Evolutionary conservation across 2,888 invertebrate genomes (phyloP).

Genomic region (Epicampocera succincta): DNA sequence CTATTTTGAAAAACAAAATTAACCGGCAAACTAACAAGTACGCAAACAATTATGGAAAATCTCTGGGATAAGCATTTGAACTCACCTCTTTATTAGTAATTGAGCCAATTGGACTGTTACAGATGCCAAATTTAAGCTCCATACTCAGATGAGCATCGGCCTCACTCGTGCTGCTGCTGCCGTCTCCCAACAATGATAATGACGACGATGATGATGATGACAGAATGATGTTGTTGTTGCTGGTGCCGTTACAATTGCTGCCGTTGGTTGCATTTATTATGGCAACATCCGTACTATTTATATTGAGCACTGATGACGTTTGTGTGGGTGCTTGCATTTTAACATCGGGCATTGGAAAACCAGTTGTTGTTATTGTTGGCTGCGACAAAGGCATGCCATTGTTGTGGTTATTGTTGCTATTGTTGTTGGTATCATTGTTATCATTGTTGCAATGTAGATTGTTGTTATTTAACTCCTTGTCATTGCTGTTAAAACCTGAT

Average conservation of each 20-base stretch:
- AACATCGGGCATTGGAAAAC: conserved; percentile 60
- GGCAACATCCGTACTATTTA: conserved; percentile 46
- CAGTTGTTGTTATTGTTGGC: conserved; percentile 43
- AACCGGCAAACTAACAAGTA: background rate
- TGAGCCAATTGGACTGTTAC: conserved; percentile 76
- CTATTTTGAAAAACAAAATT: background rate
- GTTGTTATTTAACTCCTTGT: conserved; percentile 65
- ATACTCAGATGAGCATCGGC: conserved; percentile 76
- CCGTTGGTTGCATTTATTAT: conserved; percentile 58
- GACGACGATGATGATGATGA: conserved; percentile 55
- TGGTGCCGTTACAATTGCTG: conserved; percentile 50
- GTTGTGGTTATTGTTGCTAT: conserved; percentile 71
- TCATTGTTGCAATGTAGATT: conserved; percentile 51
- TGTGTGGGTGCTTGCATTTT: conserved; percentile 53
- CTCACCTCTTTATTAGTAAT: conserved; percentile 78
- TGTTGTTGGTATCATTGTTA: conserved; percentile 62
- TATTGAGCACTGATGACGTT: conserved; percentile 52
- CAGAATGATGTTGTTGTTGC: background rate
- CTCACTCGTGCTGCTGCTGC: conserved; percentile 72
- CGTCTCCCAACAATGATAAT: conserved; percentile 67
- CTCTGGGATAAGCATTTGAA: conserved; percentile 47
- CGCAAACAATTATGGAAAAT: conserved; percentile 11
- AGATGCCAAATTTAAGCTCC: conserved; percentile 79
- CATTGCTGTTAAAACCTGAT: conserved; percentile 72
- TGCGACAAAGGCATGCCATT: conserved; percentile 62